Evolutionary conservation across 1,140 invertebrate species (phyloP), one percentile per base, ranked within the genome.

Genomic region (Drosophila erecta): DNA sequence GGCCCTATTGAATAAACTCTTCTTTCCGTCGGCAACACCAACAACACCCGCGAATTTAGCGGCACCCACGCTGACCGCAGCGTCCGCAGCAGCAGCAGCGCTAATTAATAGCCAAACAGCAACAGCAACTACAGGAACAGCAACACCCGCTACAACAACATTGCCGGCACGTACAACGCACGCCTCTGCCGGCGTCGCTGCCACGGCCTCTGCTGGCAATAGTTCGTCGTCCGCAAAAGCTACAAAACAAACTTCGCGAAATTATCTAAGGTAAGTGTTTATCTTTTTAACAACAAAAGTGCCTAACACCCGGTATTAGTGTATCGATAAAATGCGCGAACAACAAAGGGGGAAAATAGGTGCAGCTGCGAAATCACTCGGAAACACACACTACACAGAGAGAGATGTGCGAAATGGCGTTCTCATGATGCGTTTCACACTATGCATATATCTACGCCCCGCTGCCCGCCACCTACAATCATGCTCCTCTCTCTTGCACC

Each of bases 1-100:
- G 90, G 90, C 90, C 78, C 74, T 92, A 76, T 84, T 92, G 84
- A 92, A 92, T 75, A 92, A 92, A 90, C 90, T 92, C 57, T 92
- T 92, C 73, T 92, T 92, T 80, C 90, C 90, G 72, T 86, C 90
- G 73, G 75, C 89, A 72, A 59, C 90, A 61, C 37, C 89, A 75
- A 38, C 79, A 71, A 20, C 76, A 64, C 30, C 65, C n/a, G 30
- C 79, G 54, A 46, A 58, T 54, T 49, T 59, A 38, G 44, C 70
- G 56, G 66, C 76, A 53, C 70, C 76, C 64, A 75, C 81, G 46
- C 79, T 69, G 54, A 62, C 59, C 70, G 47, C 73, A 50, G 64
- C 66, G 69, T 38, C 57, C 24, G 43, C 67, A 40, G n/a, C 66
- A 75, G 47, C 76, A 64, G 47, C 77, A 49, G 57, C 69, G 59